Evolutionary conservation across 2,113 vertebrate genomes (phyloP).

Genomic region (Cyanistes caeruleus): DNA sequence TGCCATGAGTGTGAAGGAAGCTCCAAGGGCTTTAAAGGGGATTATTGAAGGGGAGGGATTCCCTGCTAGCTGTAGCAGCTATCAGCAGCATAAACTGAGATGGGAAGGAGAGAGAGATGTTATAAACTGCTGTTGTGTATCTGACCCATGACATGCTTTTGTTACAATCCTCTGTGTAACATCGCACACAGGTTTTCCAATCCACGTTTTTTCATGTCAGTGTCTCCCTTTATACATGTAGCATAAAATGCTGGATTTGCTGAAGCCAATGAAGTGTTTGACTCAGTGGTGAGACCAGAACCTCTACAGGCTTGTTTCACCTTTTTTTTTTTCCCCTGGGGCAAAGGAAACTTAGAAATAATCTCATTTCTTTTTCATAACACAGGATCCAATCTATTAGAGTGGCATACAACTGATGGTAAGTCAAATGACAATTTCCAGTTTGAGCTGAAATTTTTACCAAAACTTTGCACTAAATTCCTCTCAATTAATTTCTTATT

Average conservation of each 20-base stretch:
- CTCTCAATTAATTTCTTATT: background rate
- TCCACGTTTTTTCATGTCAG: background rate
- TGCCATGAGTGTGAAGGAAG: background rate
- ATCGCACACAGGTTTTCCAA: background rate
- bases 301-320: background rate
- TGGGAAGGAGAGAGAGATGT: background rate
- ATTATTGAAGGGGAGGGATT: background rate
- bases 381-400: background rate
- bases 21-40: background rate
- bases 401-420: accelerated
- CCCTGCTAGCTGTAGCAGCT: background rate
- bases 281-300: background rate
- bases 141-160: accelerated
- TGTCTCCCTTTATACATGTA: background rate
- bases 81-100: background rate
- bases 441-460: background rate
- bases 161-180: background rate
- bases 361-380: background rate
- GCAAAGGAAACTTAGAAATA: background rate
- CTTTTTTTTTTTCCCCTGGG: accelerated
- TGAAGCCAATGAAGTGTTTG: background rate
- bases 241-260: background rate
- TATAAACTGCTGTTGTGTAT: background rate
- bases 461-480: background rate
- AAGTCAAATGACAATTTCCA: background rate